Percentiles rank a stretch among this genome's conserved stretches.
These are phyloP conservation scores for Cavia porcellus DNA, from an alignment of 2,113 vertebrate species.

Conservation along the genomic window DNA sequence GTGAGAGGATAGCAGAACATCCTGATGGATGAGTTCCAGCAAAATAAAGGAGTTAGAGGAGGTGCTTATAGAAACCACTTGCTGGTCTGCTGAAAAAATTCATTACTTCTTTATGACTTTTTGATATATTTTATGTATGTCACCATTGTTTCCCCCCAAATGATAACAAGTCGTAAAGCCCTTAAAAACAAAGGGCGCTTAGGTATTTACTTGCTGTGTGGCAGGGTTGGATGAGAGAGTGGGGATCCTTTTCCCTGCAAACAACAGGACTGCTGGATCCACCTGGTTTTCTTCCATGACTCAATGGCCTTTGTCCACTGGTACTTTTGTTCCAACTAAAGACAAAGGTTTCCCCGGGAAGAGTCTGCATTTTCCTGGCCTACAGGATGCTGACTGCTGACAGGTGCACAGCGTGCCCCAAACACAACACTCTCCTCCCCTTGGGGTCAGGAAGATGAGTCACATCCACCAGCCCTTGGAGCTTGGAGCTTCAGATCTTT, in stretches of 20 bases:
- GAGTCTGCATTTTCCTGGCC: constrained; percentile 71
- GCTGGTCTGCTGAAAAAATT: background rate
- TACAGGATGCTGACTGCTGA: constrained; percentile 79
- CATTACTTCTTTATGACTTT: background rate
- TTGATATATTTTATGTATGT: background rate
- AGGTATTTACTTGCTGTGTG: background rate
- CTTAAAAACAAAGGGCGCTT: background rate
- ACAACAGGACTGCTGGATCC: constrained; percentile 9
- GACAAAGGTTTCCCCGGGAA: constrained; percentile 77
- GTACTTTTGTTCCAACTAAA: constrained; percentile 58
- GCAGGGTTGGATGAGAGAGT: background rate
- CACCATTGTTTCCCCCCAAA: background rate
- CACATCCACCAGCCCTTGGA: constrained; percentile 61
- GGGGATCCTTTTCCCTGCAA: background rate
- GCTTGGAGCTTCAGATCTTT: constrained; percentile 18
- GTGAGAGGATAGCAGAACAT: background rate
- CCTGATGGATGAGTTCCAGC: background rate
- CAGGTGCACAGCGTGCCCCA: constrained; percentile 47
- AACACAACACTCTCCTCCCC: background rate
- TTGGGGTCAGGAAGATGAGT: constrained; percentile 80
- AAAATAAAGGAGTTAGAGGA: background rate
- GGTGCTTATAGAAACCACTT: background rate
- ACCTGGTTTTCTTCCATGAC: constrained; percentile 73
- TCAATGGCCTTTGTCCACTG: constrained; percentile 50
- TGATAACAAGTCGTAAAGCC: background rate